Base-by-base conservation (phyloP, 2,113 vertebrate species). In the Formicarius rufipectus region DNA sequence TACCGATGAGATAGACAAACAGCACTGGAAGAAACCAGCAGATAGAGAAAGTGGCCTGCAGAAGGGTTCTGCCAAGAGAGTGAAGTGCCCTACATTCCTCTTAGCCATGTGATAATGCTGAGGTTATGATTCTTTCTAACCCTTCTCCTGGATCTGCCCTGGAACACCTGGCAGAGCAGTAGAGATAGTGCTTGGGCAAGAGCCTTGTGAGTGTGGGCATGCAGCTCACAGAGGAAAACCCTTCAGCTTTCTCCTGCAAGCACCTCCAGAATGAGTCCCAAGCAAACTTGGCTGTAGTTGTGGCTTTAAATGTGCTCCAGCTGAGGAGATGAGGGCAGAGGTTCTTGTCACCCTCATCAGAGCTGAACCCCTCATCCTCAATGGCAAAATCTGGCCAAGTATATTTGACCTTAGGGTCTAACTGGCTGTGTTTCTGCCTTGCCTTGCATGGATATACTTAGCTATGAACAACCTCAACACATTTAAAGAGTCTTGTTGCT, bases 61-160 rank as follows among this genome's bases (percentile, higher is more conserved):
- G 24, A 37, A 73, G n/a, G 7, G 10, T 47, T 5, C 39, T 56
- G 27, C 17, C 39, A 66, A 18, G 11, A 20, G 4, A 62, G 6
- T 64, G 22, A 52, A 72, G n/a, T 47, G 3, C 23, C 3, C 27
- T 69, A 14, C 12, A 4, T 35, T 89, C 21, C 35, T 52, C 45
- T 76, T 55, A 60, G 12, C 24, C 44, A 30, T 14, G 10, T 64
- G 39, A 14, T 39, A 59, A 49, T 14, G 18, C 12, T 39, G 47
- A 47, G 6, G 8, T 60, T 64, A 62, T 16, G 21, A 20, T 39
- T 74, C 55, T 72, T 88, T 27, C 28, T 47, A 74, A 19, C 16
- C 8, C 3, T 23, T 45, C 12, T n/a, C 24, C 1, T 0, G 13
- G 3, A 1, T n/a, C n/a, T 76, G 14, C 17, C 4, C 20, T 45